Evolutionary conservation across 2,797 vertebrate genomes (phyloP), one percentile per base, ranked within the genome.

Genomic region (Xenopus petersii): DNA sequence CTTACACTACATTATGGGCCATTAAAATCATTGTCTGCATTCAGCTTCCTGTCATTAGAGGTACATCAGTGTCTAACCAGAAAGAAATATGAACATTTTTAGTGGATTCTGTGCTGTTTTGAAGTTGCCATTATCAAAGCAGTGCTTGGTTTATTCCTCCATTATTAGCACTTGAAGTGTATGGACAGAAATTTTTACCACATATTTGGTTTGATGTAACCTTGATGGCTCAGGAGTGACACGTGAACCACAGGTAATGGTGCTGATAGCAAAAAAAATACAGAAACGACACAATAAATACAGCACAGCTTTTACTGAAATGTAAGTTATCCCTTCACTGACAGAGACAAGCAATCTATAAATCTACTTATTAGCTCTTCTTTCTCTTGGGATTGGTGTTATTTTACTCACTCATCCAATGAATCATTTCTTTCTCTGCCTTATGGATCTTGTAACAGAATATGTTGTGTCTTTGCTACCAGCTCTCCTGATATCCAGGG

Each of bases 1-100:
- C 60, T 78, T 78, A 73, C 54, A 69, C 21, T 60, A 71, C 71
- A 78, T 78, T 78, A 78, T n/a, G 26, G 71, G 66, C 70, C 61
- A 78, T 78, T 78, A 78, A 70, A 73, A 69, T 78, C 60, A 73
- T 78, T 74, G 71, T 59, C 75, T 73, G 66, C 71, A 64, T 70
- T 73, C 71, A 65, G 59, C 65, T 70, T 70, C 66, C 66, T 42
- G 51, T 65, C 66, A 73, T 78, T 73, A 73, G 51, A 62, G 26
- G 12, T 69, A 63, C 75, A 73, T 78, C 76, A 69, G 59, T 64
- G 70, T 78, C 75, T 64, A 64, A 49, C 70, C 65, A 70, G 60
- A 65, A n/a, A 42, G 66, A 74, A 73, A 78, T 70, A 78, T 78
- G 70, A 68, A 64, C 46, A 64, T 65, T 78, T 42, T 74, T 65